Base-by-base conservation (phyloP, 2,113 vertebrate genomes). In the Mastomys coucha region DNA sequence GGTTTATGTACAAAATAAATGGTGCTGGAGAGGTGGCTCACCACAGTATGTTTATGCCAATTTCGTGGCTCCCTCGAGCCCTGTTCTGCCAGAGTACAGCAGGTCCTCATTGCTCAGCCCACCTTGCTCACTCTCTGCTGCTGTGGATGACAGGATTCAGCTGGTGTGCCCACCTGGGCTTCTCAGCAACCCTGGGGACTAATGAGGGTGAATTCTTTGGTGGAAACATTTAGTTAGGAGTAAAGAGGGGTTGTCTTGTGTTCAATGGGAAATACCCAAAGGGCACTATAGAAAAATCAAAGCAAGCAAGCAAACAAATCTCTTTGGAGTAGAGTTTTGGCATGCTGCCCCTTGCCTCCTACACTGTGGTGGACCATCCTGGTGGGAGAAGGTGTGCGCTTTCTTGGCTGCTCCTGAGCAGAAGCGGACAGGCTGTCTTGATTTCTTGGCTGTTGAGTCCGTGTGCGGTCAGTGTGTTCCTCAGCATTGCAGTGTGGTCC, bases 1-100 rank as follows among this genome's bases (percentile, higher is more conserved):
- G 58, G 45, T 91, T 92, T 88, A 72, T 92, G 53, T 92, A 84
- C 91, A 95, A 33, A 96, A 92, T 89, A 96, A 95, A 96, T 53
- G 84, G 92, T 92, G 86, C 94, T 65, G 93, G 88, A 96, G 85
- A 89, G 63, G 53, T 86, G 53, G 80, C 94, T 87, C 49, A 33
- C 65, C 77, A 58, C 92, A 63, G 22, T 82, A 19, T 65, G 60
- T 89, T 86, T 97, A 88, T 33, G 67, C 85, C 94, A 91, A 88
- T 76, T 90, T 31, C 19, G 65, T 76, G 88, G 24, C 65, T 97
- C 88, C 90, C 86, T 22, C 0, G 60, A 89, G 93, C 78, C 75
- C 1, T 0, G 78, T 58, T 85, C 63, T 76, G 9, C 70, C 72
- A 53, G 36, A 65, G 76, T 31, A 45, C 60, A 72, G 69, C 78